Percentiles rank a stretch among this genome's conserved stretches.
These are phyloP conservation scores for Heteractis magnifica DNA, from an alignment of 92 coral and sea anemone species.

Conservation along the genomic window DNA sequence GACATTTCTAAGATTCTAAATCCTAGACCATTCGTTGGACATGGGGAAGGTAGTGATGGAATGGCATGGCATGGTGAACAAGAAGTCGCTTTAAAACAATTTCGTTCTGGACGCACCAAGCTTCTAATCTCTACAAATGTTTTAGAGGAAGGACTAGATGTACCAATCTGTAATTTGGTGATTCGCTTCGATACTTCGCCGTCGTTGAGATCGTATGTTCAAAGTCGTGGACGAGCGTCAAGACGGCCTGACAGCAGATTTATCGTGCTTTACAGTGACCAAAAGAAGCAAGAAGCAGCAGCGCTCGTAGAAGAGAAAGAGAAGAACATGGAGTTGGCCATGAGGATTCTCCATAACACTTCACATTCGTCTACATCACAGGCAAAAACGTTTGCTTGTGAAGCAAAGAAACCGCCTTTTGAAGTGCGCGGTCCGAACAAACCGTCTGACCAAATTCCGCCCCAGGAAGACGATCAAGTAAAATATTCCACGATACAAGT, in stretches of 20 bases:
- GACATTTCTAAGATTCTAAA: slow-evolving; percentile 46
- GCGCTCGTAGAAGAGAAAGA: slow-evolving; percentile 60
- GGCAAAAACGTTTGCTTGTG: slow-evolving; percentile 66
- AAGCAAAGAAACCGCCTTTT: slow-evolving; percentile 47
- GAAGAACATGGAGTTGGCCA: slow-evolving; percentile 71
- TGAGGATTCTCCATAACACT: slow-evolving; percentile 40
- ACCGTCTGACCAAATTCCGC: background rate
- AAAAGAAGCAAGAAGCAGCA: slow-evolving; percentile 49
- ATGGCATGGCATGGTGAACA: slow-evolving; percentile 97
- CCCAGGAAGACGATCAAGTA: background rate
- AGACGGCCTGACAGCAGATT: slow-evolving; percentile 84
- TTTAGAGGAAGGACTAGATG: slow-evolving; percentile 96
- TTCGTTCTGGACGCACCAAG: slow-evolving; percentile 84
- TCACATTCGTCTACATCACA: slow-evolving; percentile 11
- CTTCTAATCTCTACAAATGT: slow-evolving; percentile 87
- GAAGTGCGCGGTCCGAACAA: background rate
- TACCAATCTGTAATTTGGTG: slow-evolving; percentile 92
- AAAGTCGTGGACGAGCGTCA: slow-evolving; percentile 94
- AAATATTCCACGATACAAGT: background rate
- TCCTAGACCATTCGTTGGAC: slow-evolving; percentile 89
- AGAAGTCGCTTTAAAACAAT: slow-evolving; percentile 74
- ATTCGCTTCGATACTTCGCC: slow-evolving; percentile 88
- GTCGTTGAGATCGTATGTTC: slow-evolving; percentile 77
- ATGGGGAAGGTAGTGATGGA: slow-evolving; percentile 89
- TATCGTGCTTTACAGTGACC: slow-evolving; percentile 78